Evolutionary conservation across 2,797 vertebrate genomes (phyloP), one percentile per base, ranked within the genome.

Genomic region (Spea hammondii): DNA sequence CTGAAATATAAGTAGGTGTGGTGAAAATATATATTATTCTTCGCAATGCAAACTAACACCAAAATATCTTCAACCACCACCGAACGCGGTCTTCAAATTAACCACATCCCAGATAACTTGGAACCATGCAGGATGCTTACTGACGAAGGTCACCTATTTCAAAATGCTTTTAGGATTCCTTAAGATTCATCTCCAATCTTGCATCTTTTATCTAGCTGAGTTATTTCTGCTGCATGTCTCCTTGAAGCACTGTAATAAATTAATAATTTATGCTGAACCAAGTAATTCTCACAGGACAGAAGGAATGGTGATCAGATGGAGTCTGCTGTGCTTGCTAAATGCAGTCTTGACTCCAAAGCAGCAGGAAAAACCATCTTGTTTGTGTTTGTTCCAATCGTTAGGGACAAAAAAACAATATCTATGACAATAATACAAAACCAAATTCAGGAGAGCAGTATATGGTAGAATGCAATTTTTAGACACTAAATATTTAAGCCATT

Each of bases 191-290:
- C 84, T 84, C 86, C 76, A 83, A 79, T 72, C 4, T 80, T 82
- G 73, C 80, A 75, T 80, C 81, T 84, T 80, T 84, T 83, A 81
- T 85, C 79, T 80, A 80, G 51, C 13, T 85, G 84, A 85, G 81
- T 87, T 84, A 84, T 85, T 84, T 78, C 77, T 84, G 77, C 74
- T 76, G 62, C 67, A 80, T 74, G 76, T 84, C 78, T 80, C 77
- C 82, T 86, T 86, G 76, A 89, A 88, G 83, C 64, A 74, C 84
- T 75, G 64, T 83, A 85, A 87, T 88, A 87, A 86, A 87, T 90
- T 87, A 91, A 90, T 88, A 87, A 90, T 88, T 90, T 86, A 89
- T 88, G 83, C 70, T 79, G 83, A 81, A 81, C 85, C 78, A 87
- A 85, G 77, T 47, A 77, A 85, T 84, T 78, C 77, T 85, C 6